Evolutionary conservation across 2,797 vertebrate species (phyloP).

Genomic region (Poeciliopsis infans): DNA sequence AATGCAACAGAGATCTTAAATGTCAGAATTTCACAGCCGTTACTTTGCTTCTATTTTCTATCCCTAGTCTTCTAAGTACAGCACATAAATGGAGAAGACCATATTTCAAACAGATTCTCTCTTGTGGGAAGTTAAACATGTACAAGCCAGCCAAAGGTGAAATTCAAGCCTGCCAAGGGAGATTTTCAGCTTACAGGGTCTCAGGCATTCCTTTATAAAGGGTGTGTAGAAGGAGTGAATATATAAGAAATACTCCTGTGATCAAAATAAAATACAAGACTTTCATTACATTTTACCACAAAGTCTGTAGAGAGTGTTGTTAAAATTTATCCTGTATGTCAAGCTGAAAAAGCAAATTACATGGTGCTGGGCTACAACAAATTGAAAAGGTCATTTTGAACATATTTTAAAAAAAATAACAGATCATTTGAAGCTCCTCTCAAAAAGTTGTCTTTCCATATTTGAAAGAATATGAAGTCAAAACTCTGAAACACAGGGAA

Average conservation of each 20-base stretch:
- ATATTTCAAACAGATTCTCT: conserved; percentile 57
- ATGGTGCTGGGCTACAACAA: not conserved
- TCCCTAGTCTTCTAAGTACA: conserved; percentile 19
- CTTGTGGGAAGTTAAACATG: conserved; percentile 67
- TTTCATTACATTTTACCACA: conserved; percentile 36
- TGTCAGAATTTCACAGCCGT: conserved; percentile 23
- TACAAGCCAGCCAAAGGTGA: conserved; percentile 76
- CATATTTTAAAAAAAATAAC: too few species aligned
- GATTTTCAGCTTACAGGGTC: conserved; percentile 73
- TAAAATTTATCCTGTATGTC: not conserved
- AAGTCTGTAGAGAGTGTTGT: not conserved
- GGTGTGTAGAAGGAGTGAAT: conserved; percentile 36
- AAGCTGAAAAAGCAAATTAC: not conserved
- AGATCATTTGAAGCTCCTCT: not conserved
- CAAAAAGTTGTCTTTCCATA: not conserved
- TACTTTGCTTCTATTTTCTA: conserved; percentile 25
- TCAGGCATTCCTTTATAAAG: conserved; percentile 68
- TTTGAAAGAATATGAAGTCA: not conserved
- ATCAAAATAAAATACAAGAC: conserved; percentile 30
- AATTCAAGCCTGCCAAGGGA: conserved; percentile 65
- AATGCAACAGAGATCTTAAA: conserved; percentile 16
- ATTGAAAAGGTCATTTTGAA: not conserved
- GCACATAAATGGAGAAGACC: conserved; percentile 33
- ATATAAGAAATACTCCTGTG: conserved; percentile 30
- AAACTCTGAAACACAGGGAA: not conserved